Percentiles rank a stretch among this genome's conserved stretches.
phyloP scores from a whole-genome alignment of 2,113 vertebrate genomes.

The Cyprinodon brontotheroides region DNA sequence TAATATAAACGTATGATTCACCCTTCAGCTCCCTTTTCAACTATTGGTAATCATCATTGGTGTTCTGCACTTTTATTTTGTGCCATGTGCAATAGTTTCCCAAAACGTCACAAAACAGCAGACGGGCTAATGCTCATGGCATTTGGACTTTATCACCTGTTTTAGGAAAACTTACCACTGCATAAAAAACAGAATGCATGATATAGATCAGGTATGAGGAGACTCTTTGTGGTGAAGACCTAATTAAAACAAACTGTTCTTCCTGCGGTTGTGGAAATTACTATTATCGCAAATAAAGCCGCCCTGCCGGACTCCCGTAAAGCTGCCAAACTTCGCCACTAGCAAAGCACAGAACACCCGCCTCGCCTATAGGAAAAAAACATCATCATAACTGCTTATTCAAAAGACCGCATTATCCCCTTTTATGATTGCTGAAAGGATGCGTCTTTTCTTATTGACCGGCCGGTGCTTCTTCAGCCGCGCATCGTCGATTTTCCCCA shows the following conservation, averaged over 20 bases:
- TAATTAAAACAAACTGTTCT: conserved; percentile 1
- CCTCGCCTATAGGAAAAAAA: conserved; percentile 13
- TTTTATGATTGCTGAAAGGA: background rate
- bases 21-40: conserved; percentile 38
- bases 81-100: conserved; percentile 29
- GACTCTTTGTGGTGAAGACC: conserved; percentile 18
- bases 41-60: conserved; percentile 36
- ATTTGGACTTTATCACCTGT: conserved; percentile 44
- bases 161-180: conserved; percentile 11
- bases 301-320: too few species aligned
- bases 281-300: too few species aligned
- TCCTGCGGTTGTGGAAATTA: conserved; percentile 40
- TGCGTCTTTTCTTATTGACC: background rate
- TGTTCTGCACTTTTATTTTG: conserved; percentile 46
- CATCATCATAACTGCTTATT: too few species aligned
- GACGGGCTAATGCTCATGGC: conserved; percentile 8
- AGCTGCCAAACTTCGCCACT: conserved; percentile 57
- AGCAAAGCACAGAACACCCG: conserved; percentile 42
- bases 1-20: too few species aligned
- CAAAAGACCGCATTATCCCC: background rate
- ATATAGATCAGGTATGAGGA: conserved; percentile 7
- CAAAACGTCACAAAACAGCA: conserved; percentile 16
- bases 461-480: too few species aligned
- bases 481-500: too few species aligned
- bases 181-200: conserved; percentile 42